These are phyloP conservation scores for Trachelus iudaicus DNA, from an alignment of 2,888 invertebrate species.

Conservation along the genomic window DNA sequence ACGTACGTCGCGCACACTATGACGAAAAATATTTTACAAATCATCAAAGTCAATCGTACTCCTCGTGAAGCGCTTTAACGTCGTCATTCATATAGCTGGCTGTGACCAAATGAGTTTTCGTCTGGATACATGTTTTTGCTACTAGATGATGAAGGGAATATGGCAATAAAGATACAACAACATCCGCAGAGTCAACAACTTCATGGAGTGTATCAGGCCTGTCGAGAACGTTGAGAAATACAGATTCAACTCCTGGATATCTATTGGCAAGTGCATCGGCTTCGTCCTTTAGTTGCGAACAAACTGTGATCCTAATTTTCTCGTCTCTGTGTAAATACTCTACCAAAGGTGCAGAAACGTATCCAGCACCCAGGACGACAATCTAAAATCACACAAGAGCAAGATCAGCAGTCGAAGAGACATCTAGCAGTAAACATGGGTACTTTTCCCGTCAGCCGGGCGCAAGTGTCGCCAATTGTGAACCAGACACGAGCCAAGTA, in stretches of 20 bases:
- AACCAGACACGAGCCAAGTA: too few relatives aligned
- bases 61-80: slow-evolving; percentile 81
- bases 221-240: slow-evolving; percentile 85
- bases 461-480: too few relatives aligned
- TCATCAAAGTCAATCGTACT: slow-evolving; percentile 67
- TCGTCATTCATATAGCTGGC: slow-evolving; percentile 93
- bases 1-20: too few relatives aligned
- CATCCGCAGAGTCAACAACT: slow-evolving; percentile 78
- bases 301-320: slow-evolving; percentile 84
- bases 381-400: slow-evolving; percentile 84
- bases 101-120: slow-evolving; percentile 92
- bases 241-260: slow-evolving; percentile 82
- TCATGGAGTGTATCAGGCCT: slow-evolving; percentile 76
- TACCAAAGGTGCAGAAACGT: slow-evolving; percentile 93
- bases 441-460: too few relatives aligned
- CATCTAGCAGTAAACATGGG: slow-evolving; percentile 68
- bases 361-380: slow-evolving; percentile 94
- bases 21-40: too few relatives aligned
- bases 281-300: slow-evolving; percentile 88
- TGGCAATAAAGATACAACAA: slow-evolving; percentile 90
- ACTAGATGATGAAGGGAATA: slow-evolving; percentile 88
- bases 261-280: slow-evolving; percentile 83
- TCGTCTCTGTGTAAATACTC: slow-evolving; percentile 91
- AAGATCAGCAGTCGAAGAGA: slow-evolving; percentile 95
- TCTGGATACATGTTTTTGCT: slow-evolving; percentile 88